phyloP scores from a whole-genome alignment of 2,113 vertebrate genomes.

The Pedionomus torquatus region DNA sequence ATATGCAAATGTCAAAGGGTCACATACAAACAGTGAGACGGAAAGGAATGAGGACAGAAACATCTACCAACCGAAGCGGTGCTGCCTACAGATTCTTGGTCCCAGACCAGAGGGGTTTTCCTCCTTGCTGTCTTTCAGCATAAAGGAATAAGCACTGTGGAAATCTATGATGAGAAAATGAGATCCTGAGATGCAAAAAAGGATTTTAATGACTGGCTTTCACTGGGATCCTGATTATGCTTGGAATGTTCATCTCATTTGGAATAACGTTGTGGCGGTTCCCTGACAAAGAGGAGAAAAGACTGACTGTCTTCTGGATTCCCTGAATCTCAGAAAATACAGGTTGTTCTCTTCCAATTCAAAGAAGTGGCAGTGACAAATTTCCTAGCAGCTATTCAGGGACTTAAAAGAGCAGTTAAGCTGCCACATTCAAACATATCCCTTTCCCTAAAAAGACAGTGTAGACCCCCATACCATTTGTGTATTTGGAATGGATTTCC shows the following conservation, averaged over 20 bases:
- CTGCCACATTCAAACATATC: neutral
- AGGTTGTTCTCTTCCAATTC: neutral
- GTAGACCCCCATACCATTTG: neutral
- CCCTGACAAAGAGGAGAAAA: neutral
- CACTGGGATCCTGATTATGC: neutral
- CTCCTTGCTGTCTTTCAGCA: neutral
- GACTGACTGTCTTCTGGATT: neutral
- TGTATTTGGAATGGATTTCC: constrained; percentile 12
- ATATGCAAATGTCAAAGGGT: neutral
- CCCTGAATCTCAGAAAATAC: neutral
- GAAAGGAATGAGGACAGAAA: neutral
- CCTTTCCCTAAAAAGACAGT: neutral
- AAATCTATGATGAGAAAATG: neutral
- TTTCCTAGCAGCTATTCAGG: neutral
- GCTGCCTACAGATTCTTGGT: neutral
- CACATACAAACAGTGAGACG: neutral
- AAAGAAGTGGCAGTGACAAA: neutral
- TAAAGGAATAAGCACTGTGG: neutral
- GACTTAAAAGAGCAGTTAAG: neutral
- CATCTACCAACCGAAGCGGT: neutral
- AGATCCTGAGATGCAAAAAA: neutral
- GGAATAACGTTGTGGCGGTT: neutral
- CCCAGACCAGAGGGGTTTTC: neutral
- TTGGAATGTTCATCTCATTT: neutral
- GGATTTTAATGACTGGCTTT: neutral